A percentile compares a stretch with the other conserved stretches of the same genome.
Conservation (phyloP, 2,797 vertebrate species). For the Yasuhikotakia modesta region DNA sequence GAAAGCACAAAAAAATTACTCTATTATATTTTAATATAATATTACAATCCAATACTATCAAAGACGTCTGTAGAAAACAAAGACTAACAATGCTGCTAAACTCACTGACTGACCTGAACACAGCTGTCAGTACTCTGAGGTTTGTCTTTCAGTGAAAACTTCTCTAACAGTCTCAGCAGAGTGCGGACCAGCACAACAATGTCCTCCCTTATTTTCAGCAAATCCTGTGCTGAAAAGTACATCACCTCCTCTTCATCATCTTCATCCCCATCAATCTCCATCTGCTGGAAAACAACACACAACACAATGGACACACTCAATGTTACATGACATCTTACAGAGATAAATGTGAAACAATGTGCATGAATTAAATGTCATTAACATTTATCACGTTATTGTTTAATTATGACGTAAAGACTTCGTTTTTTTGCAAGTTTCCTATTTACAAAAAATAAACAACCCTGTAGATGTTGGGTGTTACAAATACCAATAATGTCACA, state of each 20-base stretch:
- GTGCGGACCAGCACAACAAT: constrained; percentile 81
- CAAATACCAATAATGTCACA: neutral
- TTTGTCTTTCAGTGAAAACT: constrained; percentile 84
- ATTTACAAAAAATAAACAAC: neutral
- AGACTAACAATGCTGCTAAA: neutral
- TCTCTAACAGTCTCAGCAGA: constrained; percentile 83
- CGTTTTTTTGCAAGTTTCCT: neutral
- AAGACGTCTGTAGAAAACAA: no score
- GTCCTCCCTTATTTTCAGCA: constrained; percentile 78
- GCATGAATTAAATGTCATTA: neutral
- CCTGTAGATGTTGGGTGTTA: neutral
- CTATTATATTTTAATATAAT: no score
- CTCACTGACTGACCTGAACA: constrained; percentile 75
- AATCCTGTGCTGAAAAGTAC: constrained; percentile 79
- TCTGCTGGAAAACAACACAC: constrained; percentile 50
- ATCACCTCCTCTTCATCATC: constrained; percentile 76
- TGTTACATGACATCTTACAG: neutral
- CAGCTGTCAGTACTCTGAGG: constrained; percentile 79
- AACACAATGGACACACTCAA: neutral
- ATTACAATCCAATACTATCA: neutral
- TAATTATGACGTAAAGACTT: no score
- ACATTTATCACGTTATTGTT: no score
- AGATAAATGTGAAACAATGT: neutral
- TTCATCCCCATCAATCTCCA: constrained; percentile 70
- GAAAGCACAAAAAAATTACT: constrained; percentile 47